These are phyloP conservation scores for Poecilobothrus nobilitatus DNA, from an alignment of 2,888 invertebrate genomes.

Conservation along the genomic window DNA sequence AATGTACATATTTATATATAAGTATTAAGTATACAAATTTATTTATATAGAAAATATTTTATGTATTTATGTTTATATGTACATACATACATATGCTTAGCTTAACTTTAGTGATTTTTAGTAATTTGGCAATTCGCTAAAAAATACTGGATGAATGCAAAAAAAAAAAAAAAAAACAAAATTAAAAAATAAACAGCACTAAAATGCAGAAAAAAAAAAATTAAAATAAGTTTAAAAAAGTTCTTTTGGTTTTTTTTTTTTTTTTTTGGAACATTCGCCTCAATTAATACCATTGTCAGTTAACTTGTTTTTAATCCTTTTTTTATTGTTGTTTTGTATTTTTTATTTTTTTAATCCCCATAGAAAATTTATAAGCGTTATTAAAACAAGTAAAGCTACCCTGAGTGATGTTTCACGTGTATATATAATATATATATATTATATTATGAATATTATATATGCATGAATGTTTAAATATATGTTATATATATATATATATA, in stretches of 20 bases:
- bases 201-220: too few relatives aligned
- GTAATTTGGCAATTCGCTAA: neutral
- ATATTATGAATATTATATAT: neutral
- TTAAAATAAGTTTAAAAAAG: too few relatives aligned
- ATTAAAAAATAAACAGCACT: too few relatives aligned
- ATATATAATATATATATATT: neutral
- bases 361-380: constrained; percentile 6
- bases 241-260: neutral
- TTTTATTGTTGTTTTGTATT: neutral
- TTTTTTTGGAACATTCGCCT: neutral
- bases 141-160: neutral
- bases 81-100: neutral
- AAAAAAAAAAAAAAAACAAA: too few relatives aligned
- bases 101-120: neutral
- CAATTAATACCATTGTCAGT: constrained; percentile 6
- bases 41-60: neutral
- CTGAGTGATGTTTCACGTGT: neutral
- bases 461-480: neutral
- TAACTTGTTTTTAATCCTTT: constrained; percentile 6
- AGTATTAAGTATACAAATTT: too few relatives aligned
- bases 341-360: neutral
- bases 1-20: too few relatives aligned
- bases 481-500: neutral
- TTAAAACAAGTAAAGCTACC: constrained; percentile 1
- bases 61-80: neutral